A percentile compares a stretch with the other conserved stretches of the same genome.
Evolutionary conservation across 2,888 invertebrate genomes (phyloP).

Genomic region (Micoletzkya japonica): DNA sequence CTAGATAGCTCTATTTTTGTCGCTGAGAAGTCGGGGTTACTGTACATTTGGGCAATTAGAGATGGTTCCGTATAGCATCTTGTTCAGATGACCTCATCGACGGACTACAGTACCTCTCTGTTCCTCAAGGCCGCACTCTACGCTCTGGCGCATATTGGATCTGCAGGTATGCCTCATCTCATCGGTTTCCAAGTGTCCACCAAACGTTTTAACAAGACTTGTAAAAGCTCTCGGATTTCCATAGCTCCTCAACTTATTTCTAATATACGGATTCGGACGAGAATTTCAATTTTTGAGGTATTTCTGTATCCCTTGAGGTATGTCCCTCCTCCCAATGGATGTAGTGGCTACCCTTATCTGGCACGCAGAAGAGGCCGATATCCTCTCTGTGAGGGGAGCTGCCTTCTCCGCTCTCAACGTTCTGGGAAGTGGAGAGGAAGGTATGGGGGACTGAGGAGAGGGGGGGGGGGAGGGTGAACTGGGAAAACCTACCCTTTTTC

Average conservation of each 20-base stretch:
- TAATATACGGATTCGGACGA: background rate
- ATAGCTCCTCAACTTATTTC: too few relatives aligned
- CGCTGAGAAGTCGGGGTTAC: too few relatives aligned
- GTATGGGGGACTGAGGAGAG: background rate
- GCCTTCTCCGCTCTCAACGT: conserved; percentile 59
- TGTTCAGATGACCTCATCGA: conserved; percentile 15
- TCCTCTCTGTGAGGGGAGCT: conserved; percentile 55
- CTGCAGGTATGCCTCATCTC: too few relatives aligned
- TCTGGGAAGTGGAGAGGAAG: conserved; percentile 33
- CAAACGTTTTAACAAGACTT: too few relatives aligned
- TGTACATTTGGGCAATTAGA: background rate
- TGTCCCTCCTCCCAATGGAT: conserved; percentile 36
- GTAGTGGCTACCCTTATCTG: conserved; percentile 36
- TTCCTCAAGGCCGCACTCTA: conserved; percentile 21
- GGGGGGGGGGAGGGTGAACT: background rate
- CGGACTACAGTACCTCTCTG: conserved; percentile 13
- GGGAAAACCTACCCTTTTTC: background rate
- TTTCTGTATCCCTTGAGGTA: conserved; percentile 26
- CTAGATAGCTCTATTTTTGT: too few relatives aligned
- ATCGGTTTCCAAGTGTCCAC: too few relatives aligned
- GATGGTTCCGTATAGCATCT: too few relatives aligned
- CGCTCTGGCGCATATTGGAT: conserved; percentile 23
- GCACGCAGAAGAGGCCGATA: conserved; percentile 49
- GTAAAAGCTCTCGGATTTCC: too few relatives aligned
- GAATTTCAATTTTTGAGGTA: background rate